Evolutionary conservation across 2,113 vertebrate species (phyloP).

Genomic region (Myrmecophaga tridactyla): DNA sequence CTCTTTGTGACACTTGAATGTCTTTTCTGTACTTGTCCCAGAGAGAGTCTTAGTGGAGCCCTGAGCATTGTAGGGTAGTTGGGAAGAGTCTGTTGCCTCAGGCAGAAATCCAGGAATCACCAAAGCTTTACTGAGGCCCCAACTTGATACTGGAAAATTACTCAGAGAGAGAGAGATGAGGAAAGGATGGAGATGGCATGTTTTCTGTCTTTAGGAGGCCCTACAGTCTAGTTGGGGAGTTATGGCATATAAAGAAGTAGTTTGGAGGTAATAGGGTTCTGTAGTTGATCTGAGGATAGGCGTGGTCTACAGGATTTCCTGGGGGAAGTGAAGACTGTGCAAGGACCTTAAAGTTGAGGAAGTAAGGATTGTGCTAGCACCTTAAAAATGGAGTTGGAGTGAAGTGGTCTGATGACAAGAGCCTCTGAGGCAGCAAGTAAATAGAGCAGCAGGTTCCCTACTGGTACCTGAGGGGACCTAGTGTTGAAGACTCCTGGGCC

Average conservation of each 20-base stretch:
- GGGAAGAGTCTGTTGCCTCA: not conserved
- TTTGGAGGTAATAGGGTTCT: not conserved
- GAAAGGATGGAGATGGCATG: not conserved
- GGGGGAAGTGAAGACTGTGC: not conserved
- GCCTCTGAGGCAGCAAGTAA: not conserved
- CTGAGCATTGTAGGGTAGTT: not conserved
- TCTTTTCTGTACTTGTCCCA: constrained; percentile 17
- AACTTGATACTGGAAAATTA: not conserved
- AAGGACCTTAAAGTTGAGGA: not conserved
- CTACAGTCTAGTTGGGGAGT: not conserved
- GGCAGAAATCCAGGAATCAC: not conserved
- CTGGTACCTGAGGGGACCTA: not conserved
- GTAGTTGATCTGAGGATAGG: not conserved
- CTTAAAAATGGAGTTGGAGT: not conserved
- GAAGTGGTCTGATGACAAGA: constrained; percentile 9
- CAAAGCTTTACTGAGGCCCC: constrained; percentile 7
- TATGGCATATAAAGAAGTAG: constrained; percentile 4
- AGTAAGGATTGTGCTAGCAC: too few species aligned
- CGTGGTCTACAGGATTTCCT: not conserved
- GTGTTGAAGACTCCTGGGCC: too few species aligned
- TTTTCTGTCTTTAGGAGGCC: not conserved
- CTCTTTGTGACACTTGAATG: not conserved
- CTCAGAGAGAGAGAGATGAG: not conserved
- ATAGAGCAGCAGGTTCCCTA: not conserved
- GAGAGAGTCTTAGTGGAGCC: constrained; percentile 8